Evolutionary conservation across 2,888 invertebrate genomes (phyloP).

Genomic region (Drepanosiphum platanoidis): DNA sequence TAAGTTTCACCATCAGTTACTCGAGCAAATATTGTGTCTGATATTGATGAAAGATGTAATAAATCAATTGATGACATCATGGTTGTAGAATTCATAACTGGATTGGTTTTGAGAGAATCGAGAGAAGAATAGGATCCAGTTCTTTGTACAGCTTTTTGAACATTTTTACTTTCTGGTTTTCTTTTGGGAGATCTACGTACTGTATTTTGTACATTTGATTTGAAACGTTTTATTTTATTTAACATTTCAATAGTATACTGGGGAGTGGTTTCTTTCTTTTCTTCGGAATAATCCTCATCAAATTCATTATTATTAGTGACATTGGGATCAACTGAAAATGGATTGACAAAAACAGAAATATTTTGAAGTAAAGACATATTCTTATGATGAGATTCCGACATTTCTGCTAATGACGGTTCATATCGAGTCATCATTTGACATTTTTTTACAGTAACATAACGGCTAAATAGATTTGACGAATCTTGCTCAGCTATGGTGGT

Average conservation of each 20-base stretch:
- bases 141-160: conserved; percentile 59
- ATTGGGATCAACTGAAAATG: conserved; percentile 67
- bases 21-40: conserved; percentile 64
- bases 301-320: conserved; percentile 65
- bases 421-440: conserved; percentile 65
- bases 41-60: conserved; percentile 57
- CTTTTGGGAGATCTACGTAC: conserved; percentile 57
- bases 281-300: conserved; percentile 65
- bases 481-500: conserved; percentile 70
- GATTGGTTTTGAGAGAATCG: conserved; percentile 55
- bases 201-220: conserved; percentile 58
- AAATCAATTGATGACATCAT: conserved; percentile 64
- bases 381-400: conserved; percentile 63
- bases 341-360: conserved; percentile 77
- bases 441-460: conserved; percentile 64
- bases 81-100: conserved; percentile 62
- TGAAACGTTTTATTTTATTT: conserved; percentile 58
- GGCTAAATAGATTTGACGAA: conserved; percentile 52
- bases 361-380: conserved; percentile 66
- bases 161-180: conserved; percentile 60
- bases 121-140: conserved; percentile 59
- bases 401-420: conserved; percentile 62
- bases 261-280: conserved; percentile 49
- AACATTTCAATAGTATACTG: conserved; percentile 53
- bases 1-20: conserved; percentile 65